phyloP scores from a whole-genome alignment of 1,140 invertebrate genomes.

The Lepidotrigona ventralis region DNA sequence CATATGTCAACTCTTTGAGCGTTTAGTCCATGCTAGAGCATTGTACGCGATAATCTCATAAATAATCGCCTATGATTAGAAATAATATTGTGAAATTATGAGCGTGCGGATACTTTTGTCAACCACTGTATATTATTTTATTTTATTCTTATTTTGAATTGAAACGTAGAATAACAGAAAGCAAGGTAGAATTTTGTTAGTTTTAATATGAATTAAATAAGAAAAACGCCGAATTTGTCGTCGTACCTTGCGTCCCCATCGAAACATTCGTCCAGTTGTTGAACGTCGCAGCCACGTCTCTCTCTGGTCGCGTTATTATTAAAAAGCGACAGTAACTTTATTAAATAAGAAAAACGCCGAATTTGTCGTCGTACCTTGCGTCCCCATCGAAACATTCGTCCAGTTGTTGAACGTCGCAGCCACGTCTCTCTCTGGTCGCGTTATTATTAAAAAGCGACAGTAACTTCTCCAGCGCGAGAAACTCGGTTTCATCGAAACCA shows the following conservation, averaged over 20 bases:
- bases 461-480: constrained; percentile 75
- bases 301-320: constrained; percentile 81
- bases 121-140: background rate
- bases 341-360: too few relatives aligned
- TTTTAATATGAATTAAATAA: too few relatives aligned
- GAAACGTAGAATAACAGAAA: too few relatives aligned
- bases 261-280: constrained; percentile 47
- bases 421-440: constrained; percentile 83
- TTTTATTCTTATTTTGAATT: background rate
- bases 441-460: constrained; percentile 54
- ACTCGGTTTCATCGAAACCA: constrained; percentile 75
- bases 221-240: too few relatives aligned
- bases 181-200: background rate
- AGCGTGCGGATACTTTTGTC: too few relatives aligned
- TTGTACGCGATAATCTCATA: too few relatives aligned
- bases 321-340: constrained; percentile 53
- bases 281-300: constrained; percentile 81
- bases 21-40: too few relatives aligned
- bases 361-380: constrained; percentile 39
- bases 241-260: constrained; percentile 48
- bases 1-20: background rate
- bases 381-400: constrained; percentile 53
- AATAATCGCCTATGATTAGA: too few relatives aligned
- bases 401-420: constrained; percentile 78
- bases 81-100: too few relatives aligned